Base-by-base conservation (phyloP, 2,797 vertebrate genomes). In the Spea hammondii region DNA sequence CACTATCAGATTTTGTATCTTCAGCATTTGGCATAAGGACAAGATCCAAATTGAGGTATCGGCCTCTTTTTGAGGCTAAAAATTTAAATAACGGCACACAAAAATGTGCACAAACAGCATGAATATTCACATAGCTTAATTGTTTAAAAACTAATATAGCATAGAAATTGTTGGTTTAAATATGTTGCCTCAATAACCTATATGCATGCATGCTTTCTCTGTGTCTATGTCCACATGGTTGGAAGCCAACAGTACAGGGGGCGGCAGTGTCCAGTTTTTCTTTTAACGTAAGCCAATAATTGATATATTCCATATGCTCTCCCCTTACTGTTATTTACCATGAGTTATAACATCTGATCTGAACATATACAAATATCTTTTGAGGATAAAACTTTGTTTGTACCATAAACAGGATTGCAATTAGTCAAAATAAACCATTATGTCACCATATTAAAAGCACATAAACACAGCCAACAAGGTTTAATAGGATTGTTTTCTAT, bases 1-100 rank as follows among this genome's bases (percentile, higher is more conserved):
- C 71, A 69, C 74, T 48, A 74, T 79, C 50, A 70, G 53, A 10
- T 64, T 8, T n/a, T 62, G 59, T 45, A 3, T 65, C 12, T 72
- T 78, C 45, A 66, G 60, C n/a, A 55, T 44, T 48, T 66, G 51
- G 14, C 4, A 51, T 17, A 51, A n/a, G 17, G 45, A 53, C 51
- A 53, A 3, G 10, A 48, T 45, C 51, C 55, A 53, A 44, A 13
- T 47, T 51, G 11, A 10, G 47, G 48, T 5, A 70, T 64, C 46
- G 4, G 49, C 57, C 12, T 53, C 51, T 32, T 4, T 17, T 44
- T 4, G 32, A 71, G 48, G 44, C 49, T 45, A 71, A 72, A n/a
- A 62, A 4, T 32, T 32, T 1, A 32, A 32, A 32, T 32, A 32
- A 32, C 32, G 1, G 32, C 32, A 32, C 32, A 32, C 17, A 32